A percentile compares a stretch with the other conserved stretches of the same genome.
Evolutionary conservation across 2,113 vertebrate species (phyloP).

Genomic region (Eublepharis macularius): DNA sequence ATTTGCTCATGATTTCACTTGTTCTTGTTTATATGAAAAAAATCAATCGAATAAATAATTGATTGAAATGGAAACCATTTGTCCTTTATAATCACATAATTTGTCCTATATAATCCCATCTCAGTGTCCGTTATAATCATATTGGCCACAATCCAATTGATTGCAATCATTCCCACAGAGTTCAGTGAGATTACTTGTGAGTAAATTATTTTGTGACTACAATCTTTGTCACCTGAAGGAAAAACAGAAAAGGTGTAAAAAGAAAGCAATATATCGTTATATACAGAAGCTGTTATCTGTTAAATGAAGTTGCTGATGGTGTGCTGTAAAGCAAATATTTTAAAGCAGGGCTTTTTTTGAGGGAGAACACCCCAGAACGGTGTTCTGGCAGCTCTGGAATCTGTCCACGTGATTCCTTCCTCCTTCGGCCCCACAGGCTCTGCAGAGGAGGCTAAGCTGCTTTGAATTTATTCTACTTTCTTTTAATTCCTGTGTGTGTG

Average conservation of each 20-base stretch:
- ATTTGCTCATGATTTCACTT: not conserved
- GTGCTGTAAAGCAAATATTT: slow-evolving; percentile 22
- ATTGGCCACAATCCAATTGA: not conserved
- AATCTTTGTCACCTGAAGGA: not conserved
- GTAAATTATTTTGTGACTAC: not conserved
- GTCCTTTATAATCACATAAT: too few species aligned
- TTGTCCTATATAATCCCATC: too few species aligned
- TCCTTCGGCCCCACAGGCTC: too few species aligned
- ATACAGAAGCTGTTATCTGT: not conserved
- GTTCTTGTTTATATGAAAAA: not conserved
- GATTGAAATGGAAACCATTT: not conserved
- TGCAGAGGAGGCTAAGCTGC: too few species aligned
- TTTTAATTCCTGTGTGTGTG: too few species aligned
- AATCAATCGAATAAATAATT: not conserved
- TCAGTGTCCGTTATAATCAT: not conserved
- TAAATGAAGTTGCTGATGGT: not conserved
- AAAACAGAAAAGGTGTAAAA: not conserved
- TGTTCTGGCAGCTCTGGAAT: too few species aligned
- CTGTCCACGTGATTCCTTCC: too few species aligned
- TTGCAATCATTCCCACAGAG: not conserved
- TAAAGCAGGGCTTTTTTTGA: too few species aligned
- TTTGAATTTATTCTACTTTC: too few species aligned
- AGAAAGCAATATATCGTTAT: not conserved
- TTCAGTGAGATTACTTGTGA: not conserved
- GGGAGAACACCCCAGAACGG: too few species aligned